Evolutionary conservation across 2,888 invertebrate species (phyloP), one percentile per base, ranked within the genome.

Genomic region (Congeria kusceri): DNA sequence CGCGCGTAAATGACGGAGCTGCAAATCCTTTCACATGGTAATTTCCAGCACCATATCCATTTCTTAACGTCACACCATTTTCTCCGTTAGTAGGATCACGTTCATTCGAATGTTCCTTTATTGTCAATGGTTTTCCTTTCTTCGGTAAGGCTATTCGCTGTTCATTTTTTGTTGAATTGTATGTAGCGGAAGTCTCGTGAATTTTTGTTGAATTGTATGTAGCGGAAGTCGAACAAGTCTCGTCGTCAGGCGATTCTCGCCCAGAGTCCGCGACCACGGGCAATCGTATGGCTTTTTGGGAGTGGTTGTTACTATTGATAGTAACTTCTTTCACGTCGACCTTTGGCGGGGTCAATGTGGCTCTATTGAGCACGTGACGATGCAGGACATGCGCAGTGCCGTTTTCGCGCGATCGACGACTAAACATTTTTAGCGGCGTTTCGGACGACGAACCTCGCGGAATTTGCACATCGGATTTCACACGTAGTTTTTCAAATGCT

Each of bases 121-220:
- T 66, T 23, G 76, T 63, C 5, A 79, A 62, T 18, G 73, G 28
- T 61, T 77, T 79, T 11, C 79, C 79, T 62, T 79, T 79, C 69
- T 83, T 83, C 1, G 83, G 83, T 18, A 57, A 68, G 11, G 66
- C 66, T 39, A 27, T 53, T 13, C 66, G 57, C 7, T 73, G 70
- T 18, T 79, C 83, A 59, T 73, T 72, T 65, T 79, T 73, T 1
- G 66, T 63, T n/a, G 79, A 79, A 57, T 83, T 83, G 56, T 69
- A 83, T 15, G 83, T 83, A 13, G 83, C 83, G 58, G 83, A 83
- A 27, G 82, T 82, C n/a, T n/a, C n/a, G n/a, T n/a, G n/a, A n/a
- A n/a, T 72, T 65, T 79, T 73, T 1, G 66, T 63, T n/a, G 79
- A 79, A 57, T 83, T 83, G 56, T 69, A 83, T 15, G 83, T 83